phyloP scores from a whole-genome alignment of 2,113 vertebrate genomes.

The Chionis minor region DNA sequence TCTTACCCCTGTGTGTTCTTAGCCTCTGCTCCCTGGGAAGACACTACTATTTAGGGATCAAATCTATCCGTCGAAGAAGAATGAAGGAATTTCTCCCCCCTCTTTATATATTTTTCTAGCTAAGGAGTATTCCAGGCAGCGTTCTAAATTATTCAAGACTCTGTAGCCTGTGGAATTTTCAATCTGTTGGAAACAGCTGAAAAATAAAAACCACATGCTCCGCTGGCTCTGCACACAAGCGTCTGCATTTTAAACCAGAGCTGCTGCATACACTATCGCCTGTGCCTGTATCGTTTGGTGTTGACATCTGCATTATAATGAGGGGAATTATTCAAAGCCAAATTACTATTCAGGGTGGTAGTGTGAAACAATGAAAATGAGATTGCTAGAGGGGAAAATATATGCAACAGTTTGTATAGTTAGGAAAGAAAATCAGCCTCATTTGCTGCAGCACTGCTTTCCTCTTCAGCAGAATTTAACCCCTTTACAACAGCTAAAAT shows the following conservation, averaged over 20 bases:
- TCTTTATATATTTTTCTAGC: background rate
- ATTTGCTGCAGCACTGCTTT: background rate
- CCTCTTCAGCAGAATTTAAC: constrained; percentile 9
- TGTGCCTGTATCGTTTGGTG: background rate
- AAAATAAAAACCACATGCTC: constrained; percentile 37
- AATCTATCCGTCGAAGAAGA: background rate
- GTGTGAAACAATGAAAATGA: constrained; percentile 42
- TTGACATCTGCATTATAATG: constrained; percentile 55
- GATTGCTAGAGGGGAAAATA: constrained; percentile 40
- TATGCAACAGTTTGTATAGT: constrained; percentile 34
- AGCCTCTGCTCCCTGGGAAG: background rate
- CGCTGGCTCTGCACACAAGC: background rate
- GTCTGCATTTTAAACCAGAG: constrained; percentile 31
- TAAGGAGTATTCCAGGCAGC: background rate
- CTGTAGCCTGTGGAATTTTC: constrained; percentile 36
- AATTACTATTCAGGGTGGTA: constrained; percentile 44
- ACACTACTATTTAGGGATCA: background rate
- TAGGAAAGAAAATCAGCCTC: background rate
- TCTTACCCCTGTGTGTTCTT: background rate
- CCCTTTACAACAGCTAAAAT: background rate
- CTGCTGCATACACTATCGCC: background rate
- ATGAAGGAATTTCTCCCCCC: background rate
- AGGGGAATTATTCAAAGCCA: constrained; percentile 47
- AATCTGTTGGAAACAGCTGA: constrained; percentile 22
- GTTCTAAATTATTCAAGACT: constrained; percentile 35